Conservation (phyloP, 2,888 invertebrate species). For the Chaetoderma sp. region DNA sequence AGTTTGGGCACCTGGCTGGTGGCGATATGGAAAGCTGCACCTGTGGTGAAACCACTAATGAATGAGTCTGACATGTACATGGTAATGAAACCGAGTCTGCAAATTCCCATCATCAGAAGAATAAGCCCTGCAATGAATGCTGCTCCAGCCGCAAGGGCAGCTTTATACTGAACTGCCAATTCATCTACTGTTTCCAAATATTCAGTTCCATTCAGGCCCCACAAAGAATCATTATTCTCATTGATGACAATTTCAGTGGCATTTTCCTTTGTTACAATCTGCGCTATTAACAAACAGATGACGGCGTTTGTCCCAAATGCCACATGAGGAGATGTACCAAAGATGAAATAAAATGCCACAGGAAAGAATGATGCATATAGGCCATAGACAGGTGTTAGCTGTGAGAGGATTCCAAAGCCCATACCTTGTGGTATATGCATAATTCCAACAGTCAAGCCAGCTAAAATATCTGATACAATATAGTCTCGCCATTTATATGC, state of each 20-base stretch:
- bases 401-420: constrained; percentile 55
- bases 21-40: constrained; percentile 63
- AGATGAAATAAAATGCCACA: constrained; percentile 52
- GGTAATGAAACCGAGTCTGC: constrained; percentile 64
- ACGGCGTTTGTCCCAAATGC: constrained; percentile 61
- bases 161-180: constrained; percentile 15
- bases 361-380: constrained; percentile 58
- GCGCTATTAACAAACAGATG: constrained; percentile 54
- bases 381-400: constrained; percentile 51
- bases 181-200: not conserved
- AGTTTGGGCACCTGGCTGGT: constrained; percentile 63
- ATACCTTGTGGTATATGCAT: constrained; percentile 63
- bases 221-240: not conserved
- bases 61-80: constrained; percentile 66
- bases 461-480: constrained; percentile 47
- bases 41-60: constrained; percentile 65
- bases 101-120: constrained; percentile 56
- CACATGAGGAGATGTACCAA: constrained; percentile 52
- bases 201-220: too few species aligned
- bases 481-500: constrained; percentile 45
- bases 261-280: constrained; percentile 18
- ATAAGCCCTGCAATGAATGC: constrained; percentile 57
- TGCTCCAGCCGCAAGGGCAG: constrained; percentile 53
- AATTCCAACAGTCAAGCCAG: constrained; percentile 57
- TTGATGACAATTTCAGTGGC: not conserved